These are phyloP conservation scores for Mirza zaza DNA, from an alignment of 2,113 vertebrate species.

Conservation along the genomic window DNA sequence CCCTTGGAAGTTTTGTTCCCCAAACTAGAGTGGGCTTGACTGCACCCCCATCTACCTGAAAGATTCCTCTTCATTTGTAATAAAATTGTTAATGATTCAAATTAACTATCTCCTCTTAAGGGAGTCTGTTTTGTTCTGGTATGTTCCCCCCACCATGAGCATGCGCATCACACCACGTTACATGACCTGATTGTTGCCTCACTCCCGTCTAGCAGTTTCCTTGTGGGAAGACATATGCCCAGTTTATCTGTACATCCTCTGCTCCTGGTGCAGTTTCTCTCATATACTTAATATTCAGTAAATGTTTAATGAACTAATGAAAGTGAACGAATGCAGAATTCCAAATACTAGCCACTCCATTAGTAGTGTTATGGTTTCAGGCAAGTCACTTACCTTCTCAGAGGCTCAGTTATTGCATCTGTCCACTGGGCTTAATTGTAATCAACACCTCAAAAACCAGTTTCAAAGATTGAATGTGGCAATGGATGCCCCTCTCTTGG, in stretches of 20 bases:
- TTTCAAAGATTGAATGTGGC: not conserved
- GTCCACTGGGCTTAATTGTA: not conserved
- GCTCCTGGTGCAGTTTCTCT: not conserved
- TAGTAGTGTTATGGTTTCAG: not conserved
- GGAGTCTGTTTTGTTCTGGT: not conserved
- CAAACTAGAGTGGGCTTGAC: not conserved
- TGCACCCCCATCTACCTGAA: not conserved
- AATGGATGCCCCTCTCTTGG: not conserved
- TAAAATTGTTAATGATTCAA: not conserved
- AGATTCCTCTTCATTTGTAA: not conserved
- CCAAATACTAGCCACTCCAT: not conserved
- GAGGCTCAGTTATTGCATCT: not conserved
- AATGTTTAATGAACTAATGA: not conserved
- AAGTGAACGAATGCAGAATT: not conserved
- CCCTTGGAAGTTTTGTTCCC: not conserved
- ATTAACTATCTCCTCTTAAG: not conserved
- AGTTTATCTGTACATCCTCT: not conserved
- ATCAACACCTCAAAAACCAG: not conserved
- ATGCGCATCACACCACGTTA: accelerated
- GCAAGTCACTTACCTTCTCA: not conserved
- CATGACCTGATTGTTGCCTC: too few species aligned
- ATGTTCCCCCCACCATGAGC: accelerated
- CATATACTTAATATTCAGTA: not conserved
- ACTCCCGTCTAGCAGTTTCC: not conserved
- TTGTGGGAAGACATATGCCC: too few species aligned